Base-by-base conservation (phyloP, 2,888 invertebrate genomes). In the Cephus pulcher region DNA sequence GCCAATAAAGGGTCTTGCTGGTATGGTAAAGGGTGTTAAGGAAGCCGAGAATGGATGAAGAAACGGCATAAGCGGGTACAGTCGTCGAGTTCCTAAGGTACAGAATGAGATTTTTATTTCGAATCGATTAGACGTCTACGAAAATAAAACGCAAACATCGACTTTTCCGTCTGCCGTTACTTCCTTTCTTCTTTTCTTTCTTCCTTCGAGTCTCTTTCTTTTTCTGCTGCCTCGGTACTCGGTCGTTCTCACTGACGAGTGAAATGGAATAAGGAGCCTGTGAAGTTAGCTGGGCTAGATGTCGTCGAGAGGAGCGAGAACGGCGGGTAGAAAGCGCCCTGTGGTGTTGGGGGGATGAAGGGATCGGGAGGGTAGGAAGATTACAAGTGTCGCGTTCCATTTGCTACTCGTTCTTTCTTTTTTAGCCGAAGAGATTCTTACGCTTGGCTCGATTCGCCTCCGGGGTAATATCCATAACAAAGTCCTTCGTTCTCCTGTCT, bases 341-440 rank as follows among this genome's bases (percentile, higher is more conserved):
- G 56, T 56, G 73, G 74, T 76, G 75, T 78, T 76, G 73, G 37
- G 71, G 69, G 71, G 74, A 32, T 35, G 75, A 77, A 73, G 70
- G 78, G 74, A 75, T 76, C 70, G 69, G 77, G 79, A 23, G 40
- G 73, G 73, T 73, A 77, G 80, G 75, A 82, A 84, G 86, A 87
- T 87, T 87, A 86, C 85, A 85, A 86, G 85, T 83, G 87, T 86
- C 86, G 82, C 87, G 83, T 86, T 87, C 85, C 87, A 86, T 86
- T 86, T 86, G 81, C 86, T 81, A 80, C 80, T 84, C 81, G 79
- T 81, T 78, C 74, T 80, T 77, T 76, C 80, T 76, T 77, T 83
- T 83, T 83, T 79, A 81, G 79, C 79, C 80, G 73, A 79, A 78
- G 75, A 81, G 81, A 80, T 83, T 83, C 82, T 80, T 80, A 80